These are phyloP conservation scores for Actinostola sp. DNA, from an alignment of 92 coral and sea anemone genomes.

Conservation along the genomic window DNA sequence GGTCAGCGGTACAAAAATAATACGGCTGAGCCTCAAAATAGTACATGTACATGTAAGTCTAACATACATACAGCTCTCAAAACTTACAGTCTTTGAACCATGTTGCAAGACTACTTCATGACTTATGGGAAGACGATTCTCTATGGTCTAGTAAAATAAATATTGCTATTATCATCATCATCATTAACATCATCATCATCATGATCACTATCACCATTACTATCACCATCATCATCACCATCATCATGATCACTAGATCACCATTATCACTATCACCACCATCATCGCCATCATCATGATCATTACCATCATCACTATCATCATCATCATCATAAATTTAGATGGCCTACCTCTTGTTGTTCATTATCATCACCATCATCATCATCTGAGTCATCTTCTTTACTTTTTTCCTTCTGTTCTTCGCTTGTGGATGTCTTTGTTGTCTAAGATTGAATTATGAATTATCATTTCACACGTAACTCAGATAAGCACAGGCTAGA, in stretches of 20 bases:
- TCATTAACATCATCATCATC: constrained; percentile 33
- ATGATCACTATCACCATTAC: too few species aligned
- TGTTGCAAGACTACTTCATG: constrained; percentile 92
- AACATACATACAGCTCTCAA: too few species aligned
- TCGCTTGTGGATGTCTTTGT: constrained; percentile 17
- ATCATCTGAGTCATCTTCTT: constrained; percentile 60
- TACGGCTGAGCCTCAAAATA: too few species aligned
- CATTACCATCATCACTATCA: background rate
- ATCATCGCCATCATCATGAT: constrained; percentile 25
- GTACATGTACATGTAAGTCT: background rate
- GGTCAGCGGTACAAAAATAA: too few species aligned
- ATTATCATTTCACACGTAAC: too few species aligned
- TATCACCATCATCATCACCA: background rate
- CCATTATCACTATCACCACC: background rate
- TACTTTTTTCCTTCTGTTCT: constrained; percentile 27
- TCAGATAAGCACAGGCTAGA: too few species aligned
- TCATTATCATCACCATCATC: constrained; percentile 49
- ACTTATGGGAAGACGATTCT: constrained; percentile 78
- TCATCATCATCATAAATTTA: background rate
- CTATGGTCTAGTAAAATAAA: constrained; percentile 46
- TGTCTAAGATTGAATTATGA: too few species aligned
- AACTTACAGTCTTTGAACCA: constrained; percentile 87
- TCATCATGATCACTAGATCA: constrained; percentile 40
- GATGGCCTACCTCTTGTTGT: too few species aligned
- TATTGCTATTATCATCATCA: background rate